A percentile compares a stretch with the other conserved stretches of the same genome.
Evolutionary conservation across 2,888 invertebrate species (phyloP).

Genomic region (Melanchra persicariae): DNA sequence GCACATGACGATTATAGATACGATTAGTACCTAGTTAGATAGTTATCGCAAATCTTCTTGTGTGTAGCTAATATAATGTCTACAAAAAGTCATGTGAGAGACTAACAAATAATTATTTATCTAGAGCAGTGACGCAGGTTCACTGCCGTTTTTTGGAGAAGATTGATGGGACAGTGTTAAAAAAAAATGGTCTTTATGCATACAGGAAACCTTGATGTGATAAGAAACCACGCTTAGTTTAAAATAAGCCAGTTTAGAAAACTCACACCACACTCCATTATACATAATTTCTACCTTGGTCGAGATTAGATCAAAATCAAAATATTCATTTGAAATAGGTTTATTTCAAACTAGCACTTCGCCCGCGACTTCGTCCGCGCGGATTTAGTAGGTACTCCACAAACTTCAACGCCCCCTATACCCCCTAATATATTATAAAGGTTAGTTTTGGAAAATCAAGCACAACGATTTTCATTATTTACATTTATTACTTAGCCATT

Average conservation of each 20-base stretch:
- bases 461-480: too few species aligned
- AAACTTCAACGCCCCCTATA: too few species aligned
- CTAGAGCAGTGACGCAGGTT: slow-evolving; percentile 37
- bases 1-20: neutral
- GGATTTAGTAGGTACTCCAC: too few species aligned
- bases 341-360: too few species aligned
- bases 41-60: slow-evolving; percentile 6
- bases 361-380: too few species aligned
- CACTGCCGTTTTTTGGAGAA: slow-evolving; percentile 6
- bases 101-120: slow-evolving; percentile 34
- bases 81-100: slow-evolving; percentile 51
- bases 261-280: neutral
- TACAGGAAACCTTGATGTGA: neutral
- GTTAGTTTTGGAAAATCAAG: too few species aligned
- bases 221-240: neutral
- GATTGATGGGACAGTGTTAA: slow-evolving; percentile 15
- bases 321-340: too few species aligned
- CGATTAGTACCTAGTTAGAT: slow-evolving; percentile 31
- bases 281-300: neutral
- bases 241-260: neutral
- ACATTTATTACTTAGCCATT: too few species aligned
- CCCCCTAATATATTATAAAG: too few species aligned
- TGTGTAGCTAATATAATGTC: slow-evolving; percentile 10
- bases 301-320: too few species aligned
- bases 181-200: neutral